Conservation (phyloP, 2,797 vertebrate species). For the Dendrocincla fuliginosa region DNA sequence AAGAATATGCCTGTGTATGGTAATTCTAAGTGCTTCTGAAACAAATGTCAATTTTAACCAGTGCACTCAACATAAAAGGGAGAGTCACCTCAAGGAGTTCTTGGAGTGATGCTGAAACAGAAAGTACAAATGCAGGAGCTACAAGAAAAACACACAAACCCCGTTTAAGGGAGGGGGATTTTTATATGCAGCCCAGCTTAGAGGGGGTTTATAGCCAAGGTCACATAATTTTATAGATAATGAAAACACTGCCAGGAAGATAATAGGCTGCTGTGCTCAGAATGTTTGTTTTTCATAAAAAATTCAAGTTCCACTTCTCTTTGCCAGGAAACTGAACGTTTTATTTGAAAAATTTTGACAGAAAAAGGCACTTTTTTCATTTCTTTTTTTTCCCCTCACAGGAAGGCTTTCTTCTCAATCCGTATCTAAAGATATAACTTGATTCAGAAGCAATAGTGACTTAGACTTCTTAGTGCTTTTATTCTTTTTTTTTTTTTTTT, state of each 20-base stretch:
- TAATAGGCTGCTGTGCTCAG: neutral
- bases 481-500: neutral
- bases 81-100: neutral
- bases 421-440: neutral
- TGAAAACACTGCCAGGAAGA: neutral
- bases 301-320: neutral
- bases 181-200: neutral
- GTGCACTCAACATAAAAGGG: neutral
- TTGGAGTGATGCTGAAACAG: neutral
- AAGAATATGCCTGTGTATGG: neutral
- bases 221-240: conserved; percentile 30
- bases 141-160: neutral
- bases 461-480: neutral
- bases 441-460: neutral
- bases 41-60: neutral
- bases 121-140: neutral
- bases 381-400: neutral
- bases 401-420: neutral
- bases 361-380: neutral
- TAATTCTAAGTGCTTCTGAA: neutral
- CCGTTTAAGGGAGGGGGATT: neutral
- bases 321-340: neutral
- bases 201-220: conserved; percentile 13
- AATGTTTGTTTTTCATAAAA: conserved; percentile 39
- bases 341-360: neutral